Conservation (phyloP, 2,113 vertebrate genomes). For the Etia nguti region DNA sequence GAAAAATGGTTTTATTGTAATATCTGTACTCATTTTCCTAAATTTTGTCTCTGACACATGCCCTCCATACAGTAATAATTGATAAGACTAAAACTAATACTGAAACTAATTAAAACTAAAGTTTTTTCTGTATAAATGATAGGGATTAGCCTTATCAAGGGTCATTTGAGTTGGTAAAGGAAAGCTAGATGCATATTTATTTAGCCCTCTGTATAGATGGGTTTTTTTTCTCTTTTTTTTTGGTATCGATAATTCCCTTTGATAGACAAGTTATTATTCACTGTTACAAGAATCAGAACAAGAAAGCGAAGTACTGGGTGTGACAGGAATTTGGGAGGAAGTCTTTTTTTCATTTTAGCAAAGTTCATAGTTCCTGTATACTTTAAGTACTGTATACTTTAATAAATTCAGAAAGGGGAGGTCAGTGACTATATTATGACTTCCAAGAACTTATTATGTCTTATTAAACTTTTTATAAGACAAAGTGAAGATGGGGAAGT, state of each 20-base stretch:
- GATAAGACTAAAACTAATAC: not conserved
- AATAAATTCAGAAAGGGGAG: not conserved
- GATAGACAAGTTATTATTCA: not conserved
- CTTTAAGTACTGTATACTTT: not conserved
- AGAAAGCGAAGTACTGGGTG: not conserved
- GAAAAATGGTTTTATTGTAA: accelerated
- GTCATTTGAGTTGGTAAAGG: not conserved
- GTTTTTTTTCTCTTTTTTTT: not conserved
- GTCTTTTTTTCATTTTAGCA: not conserved
- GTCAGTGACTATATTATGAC: not conserved
- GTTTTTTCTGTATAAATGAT: not conserved
- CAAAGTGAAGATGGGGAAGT: not conserved
- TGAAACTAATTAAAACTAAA: not conserved
- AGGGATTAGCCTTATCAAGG: not conserved
- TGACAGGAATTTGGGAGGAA: not conserved
- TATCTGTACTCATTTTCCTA: not conserved
- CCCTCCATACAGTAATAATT: not conserved
- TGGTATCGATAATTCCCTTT: not conserved
- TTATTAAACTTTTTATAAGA: not conserved
- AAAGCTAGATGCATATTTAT: not conserved
- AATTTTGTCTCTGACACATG: not conserved
- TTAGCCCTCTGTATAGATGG: not conserved
- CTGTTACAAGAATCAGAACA: not conserved
- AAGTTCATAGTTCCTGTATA: not conserved
- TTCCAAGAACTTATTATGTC: not conserved